Conservation (phyloP, 1,140 invertebrate species). For the Dreissena rostriformis region DNA sequence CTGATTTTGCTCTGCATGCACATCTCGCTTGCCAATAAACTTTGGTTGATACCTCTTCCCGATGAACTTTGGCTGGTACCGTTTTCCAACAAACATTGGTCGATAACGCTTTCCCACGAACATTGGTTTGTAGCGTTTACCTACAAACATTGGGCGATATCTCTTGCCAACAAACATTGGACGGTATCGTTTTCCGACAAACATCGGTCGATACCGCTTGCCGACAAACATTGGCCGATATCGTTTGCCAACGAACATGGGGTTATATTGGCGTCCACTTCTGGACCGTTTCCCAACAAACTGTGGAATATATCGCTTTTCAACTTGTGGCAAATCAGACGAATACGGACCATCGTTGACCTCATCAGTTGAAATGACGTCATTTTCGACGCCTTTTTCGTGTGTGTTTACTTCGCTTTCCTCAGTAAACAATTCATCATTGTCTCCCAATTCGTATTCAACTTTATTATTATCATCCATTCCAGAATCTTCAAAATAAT, state of each 20-base stretch:
- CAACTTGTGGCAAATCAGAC: constrained; percentile 21
- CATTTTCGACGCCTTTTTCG: background rate
- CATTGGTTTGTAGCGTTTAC: constrained; percentile 34
- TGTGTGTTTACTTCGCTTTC: no score
- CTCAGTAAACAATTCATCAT: background rate
- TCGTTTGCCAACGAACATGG: constrained; percentile 41
- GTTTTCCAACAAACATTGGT: constrained; percentile 48
- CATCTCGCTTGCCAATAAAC: constrained; percentile 37
- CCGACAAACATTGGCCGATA: constrained; percentile 44
- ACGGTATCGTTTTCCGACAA: constrained; percentile 53
- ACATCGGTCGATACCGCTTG: constrained; percentile 40
- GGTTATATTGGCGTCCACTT: constrained; percentile 9
- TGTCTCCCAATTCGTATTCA: background rate
- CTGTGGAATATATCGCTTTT: constrained; percentile 16
- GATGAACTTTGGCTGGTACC: constrained; percentile 41
- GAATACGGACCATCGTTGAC: constrained; percentile 2
- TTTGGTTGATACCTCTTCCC: constrained; percentile 41
- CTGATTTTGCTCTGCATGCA: background rate
- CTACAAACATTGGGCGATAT: constrained; percentile 52
- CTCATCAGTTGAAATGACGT: background rate
- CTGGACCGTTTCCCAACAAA: constrained; percentile 21
- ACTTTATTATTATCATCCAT: constrained; percentile 1
- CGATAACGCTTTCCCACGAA: constrained; percentile 51
- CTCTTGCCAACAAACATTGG: constrained; percentile 51
- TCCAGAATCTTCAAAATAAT: constrained; percentile 27